Evolutionary conservation across 2,888 invertebrate species (phyloP).

Genomic region (Diarsia rubi): DNA sequence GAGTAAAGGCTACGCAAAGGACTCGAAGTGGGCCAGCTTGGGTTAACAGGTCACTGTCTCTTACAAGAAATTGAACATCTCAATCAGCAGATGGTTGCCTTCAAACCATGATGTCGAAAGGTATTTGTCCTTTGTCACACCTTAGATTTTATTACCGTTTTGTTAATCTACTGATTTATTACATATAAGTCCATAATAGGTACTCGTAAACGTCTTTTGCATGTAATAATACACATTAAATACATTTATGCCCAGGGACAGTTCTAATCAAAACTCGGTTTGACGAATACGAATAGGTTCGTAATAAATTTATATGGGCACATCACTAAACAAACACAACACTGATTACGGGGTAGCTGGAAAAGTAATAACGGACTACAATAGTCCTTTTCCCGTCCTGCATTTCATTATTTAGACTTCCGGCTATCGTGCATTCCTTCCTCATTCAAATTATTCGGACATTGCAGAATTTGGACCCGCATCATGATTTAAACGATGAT

Average conservation of each 20-base stretch:
- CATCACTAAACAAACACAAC: not conserved
- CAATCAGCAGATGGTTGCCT: no score
- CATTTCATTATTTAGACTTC: slow-evolving; percentile 1
- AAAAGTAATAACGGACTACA: not conserved
- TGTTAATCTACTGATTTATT: not conserved
- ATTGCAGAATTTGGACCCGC: not conserved
- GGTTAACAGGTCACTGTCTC: not conserved
- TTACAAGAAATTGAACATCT: no score
- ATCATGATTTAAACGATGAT: not conserved
- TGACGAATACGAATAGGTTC: slow-evolving; percentile 1
- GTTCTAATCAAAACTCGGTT: not conserved
- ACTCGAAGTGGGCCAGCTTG: not conserved
- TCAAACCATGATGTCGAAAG: no score
- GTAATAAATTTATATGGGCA: no score
- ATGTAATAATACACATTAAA: not conserved
- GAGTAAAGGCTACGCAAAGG: not conserved
- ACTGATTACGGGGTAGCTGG: not conserved
- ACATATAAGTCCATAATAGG: not conserved
- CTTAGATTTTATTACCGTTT: not conserved
- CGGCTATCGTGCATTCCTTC: slow-evolving; percentile 5
- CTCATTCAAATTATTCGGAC: slow-evolving; percentile 2
- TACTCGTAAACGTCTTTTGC: not conserved
- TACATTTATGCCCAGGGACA: not conserved
- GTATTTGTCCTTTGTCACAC: no score
- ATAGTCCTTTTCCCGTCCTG: not conserved